phyloP scores from a whole-genome alignment of 2,888 invertebrate species.

The Sylvicola cinctus region DNA sequence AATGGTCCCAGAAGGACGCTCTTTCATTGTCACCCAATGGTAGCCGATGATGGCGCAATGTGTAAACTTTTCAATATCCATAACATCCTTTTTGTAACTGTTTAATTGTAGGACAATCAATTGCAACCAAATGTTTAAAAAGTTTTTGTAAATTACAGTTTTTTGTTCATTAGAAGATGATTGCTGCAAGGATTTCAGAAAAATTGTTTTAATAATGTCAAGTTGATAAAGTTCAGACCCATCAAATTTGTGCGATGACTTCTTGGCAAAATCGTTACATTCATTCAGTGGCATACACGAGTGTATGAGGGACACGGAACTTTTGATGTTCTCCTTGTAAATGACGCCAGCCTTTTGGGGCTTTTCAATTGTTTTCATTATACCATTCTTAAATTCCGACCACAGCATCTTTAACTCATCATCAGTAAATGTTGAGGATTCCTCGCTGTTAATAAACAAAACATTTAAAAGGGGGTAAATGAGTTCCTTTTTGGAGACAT shows the following conservation, averaged over 20 bases:
- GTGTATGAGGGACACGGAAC: constrained; percentile 36
- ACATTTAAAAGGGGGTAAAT: constrained; percentile 38
- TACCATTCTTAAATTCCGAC: constrained; percentile 36
- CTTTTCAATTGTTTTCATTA: constrained; percentile 41
- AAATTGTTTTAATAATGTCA: constrained; percentile 31
- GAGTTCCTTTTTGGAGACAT: constrained; percentile 36
- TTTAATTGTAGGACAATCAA: constrained; percentile 29
- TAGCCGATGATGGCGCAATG: constrained; percentile 21
- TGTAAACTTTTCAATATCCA: constrained; percentile 17
- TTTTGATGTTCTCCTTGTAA: constrained; percentile 34
- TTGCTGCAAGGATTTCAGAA: constrained; percentile 23
- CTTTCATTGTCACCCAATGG: constrained; percentile 14
- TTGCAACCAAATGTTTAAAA: constrained; percentile 31
- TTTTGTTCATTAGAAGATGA: constrained; percentile 14
- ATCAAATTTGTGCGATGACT: constrained; percentile 39
- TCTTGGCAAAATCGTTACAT: constrained; percentile 32
- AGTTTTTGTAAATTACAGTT: constrained; percentile 30
- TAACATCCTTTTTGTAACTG: constrained; percentile 17
- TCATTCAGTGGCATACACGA: constrained; percentile 35
- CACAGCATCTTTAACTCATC: constrained; percentile 22
- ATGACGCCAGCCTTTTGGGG: constrained; percentile 48
- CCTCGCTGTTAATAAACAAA: constrained; percentile 20
- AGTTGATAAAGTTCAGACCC: constrained; percentile 34
- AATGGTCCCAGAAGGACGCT: constrained; percentile 1
- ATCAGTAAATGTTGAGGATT: not conserved